Evolutionary conservation across 2,797 vertebrate genomes (phyloP).

Genomic region (Thunnus albacares): DNA sequence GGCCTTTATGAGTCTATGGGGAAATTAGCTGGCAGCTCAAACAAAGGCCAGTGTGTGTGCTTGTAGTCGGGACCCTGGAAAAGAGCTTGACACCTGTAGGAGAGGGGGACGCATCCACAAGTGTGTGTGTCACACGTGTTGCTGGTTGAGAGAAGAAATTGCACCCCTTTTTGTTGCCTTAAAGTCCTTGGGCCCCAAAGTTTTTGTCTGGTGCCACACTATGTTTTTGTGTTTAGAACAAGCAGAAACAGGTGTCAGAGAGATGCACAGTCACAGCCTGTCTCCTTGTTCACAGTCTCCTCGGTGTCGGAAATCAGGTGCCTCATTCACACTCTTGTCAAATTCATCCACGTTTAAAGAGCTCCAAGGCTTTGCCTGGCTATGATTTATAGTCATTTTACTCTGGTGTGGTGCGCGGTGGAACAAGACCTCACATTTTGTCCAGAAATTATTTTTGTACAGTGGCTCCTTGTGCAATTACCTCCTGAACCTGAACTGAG

Average conservation of each 20-base stretch:
- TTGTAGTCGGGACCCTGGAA: slow-evolving; percentile 29
- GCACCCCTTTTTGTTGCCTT: slow-evolving; percentile 15
- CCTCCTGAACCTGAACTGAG: slow-evolving; percentile 41
- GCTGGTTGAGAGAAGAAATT: slow-evolving; percentile 27
- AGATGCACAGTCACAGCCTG: slow-evolving; percentile 64
- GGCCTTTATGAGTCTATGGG: slow-evolving; percentile 57
- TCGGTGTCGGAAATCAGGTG: slow-evolving; percentile 52
- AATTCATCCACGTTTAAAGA: slow-evolving; percentile 34
- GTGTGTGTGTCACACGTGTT: slow-evolving; percentile 6
- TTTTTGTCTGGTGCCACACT: slow-evolving; percentile 54
- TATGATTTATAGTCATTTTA: slow-evolving; percentile 48
- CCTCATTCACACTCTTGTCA: slow-evolving; percentile 53
- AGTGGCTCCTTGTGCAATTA: slow-evolving; percentile 66
- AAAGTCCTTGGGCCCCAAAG: slow-evolving; percentile 34
- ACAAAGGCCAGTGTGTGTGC: slow-evolving; percentile 73
- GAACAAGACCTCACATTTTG: slow-evolving; percentile 59
- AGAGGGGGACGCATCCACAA: slow-evolving; percentile 20
- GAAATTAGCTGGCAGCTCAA: slow-evolving; percentile 63
- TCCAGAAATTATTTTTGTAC: slow-evolving; percentile 38
- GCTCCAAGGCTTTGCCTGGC: slow-evolving; percentile 38
- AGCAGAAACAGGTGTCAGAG: slow-evolving; percentile 64
- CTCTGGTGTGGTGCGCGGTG: slow-evolving; percentile 19
- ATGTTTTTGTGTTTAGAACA: slow-evolving; percentile 31
- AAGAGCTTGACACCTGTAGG: slow-evolving; percentile 70
- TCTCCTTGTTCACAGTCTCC: slow-evolving; percentile 38